These are phyloP conservation scores for Champsocephalus gunnari DNA, from an alignment of 2,797 vertebrate species.

Conservation along the genomic window DNA sequence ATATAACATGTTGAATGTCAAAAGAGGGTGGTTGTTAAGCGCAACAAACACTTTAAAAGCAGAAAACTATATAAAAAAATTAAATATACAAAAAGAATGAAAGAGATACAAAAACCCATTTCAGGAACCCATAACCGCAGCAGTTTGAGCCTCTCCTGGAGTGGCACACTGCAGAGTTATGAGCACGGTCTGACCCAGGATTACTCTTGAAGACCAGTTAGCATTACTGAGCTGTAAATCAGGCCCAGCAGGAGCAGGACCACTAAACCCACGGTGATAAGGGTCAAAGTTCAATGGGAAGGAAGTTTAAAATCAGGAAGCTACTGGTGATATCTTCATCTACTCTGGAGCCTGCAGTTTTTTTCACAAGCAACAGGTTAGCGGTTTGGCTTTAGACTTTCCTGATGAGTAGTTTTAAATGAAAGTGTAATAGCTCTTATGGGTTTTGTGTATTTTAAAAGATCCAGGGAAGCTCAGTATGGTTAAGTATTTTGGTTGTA, in stretches of 20 bases:
- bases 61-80: not conserved
- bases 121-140: not conserved
- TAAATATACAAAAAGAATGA: not conserved
- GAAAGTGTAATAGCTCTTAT: not conserved
- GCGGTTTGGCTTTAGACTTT: not conserved
- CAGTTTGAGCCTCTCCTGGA: slow-evolving; percentile 17
- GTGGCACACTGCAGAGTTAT: slow-evolving; percentile 62
- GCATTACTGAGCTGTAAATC: slow-evolving; percentile 75
- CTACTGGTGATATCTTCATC: slow-evolving; percentile 46
- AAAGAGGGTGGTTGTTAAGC: not conserved
- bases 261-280: slow-evolving; percentile 47
- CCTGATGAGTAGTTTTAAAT: not conserved
- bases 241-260: slow-evolving; percentile 61
- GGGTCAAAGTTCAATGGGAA: slow-evolving; percentile 66
- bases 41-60: too few species aligned
- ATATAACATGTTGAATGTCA: not conserved
- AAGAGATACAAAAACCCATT: not conserved
- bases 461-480: not conserved
- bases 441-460: not conserved
- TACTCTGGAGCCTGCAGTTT: slow-evolving; percentile 14
- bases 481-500: not conserved
- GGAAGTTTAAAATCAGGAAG: slow-evolving; percentile 60
- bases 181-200: slow-evolving; percentile 58
- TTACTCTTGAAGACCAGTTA: slow-evolving; percentile 63
- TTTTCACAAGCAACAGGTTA: slow-evolving; percentile 9